Conservation (phyloP, 2,888 invertebrate species). For the Drepana falcataria region DNA sequence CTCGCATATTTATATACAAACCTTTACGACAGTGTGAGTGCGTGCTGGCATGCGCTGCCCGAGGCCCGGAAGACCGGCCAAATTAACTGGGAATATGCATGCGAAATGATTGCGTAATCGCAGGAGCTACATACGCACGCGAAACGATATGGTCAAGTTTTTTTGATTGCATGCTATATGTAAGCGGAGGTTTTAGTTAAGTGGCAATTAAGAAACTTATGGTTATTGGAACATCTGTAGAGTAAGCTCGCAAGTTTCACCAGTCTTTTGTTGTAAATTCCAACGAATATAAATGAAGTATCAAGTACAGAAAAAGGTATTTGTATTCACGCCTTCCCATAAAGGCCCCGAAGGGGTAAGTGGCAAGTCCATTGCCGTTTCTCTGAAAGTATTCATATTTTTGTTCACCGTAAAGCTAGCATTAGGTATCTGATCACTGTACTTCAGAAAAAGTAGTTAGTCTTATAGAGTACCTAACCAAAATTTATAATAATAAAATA, state of each 20-base stretch:
- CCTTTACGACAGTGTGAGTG: conserved; percentile 17
- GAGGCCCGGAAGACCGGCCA: conserved; percentile 55
- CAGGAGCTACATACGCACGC: conserved; percentile 30
- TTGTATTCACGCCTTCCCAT: no score
- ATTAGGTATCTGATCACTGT: no score
- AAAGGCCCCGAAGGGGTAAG: no score
- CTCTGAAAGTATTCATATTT: no score
- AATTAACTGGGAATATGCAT: conserved; percentile 50
- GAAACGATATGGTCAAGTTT: conserved; percentile 6
- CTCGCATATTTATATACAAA: background rate
- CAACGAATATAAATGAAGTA: no score
- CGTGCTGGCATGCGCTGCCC: conserved; percentile 54
- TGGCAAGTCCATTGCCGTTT: no score
- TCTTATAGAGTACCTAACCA: no score
- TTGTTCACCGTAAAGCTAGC: no score
- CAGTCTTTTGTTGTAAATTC: no score
- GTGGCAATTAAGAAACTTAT: background rate
- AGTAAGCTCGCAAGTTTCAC: background rate
- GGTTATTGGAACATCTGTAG: background rate
- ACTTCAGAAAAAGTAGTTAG: no score
- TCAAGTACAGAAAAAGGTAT: no score
- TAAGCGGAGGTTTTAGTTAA: background rate
- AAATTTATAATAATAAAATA: no score
- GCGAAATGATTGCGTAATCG: conserved; percentile 55
- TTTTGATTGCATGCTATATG: conserved; percentile 1